Evolutionary conservation across 2,113 vertebrate species (phyloP).

Genomic region (Tetrao urogallus): DNA sequence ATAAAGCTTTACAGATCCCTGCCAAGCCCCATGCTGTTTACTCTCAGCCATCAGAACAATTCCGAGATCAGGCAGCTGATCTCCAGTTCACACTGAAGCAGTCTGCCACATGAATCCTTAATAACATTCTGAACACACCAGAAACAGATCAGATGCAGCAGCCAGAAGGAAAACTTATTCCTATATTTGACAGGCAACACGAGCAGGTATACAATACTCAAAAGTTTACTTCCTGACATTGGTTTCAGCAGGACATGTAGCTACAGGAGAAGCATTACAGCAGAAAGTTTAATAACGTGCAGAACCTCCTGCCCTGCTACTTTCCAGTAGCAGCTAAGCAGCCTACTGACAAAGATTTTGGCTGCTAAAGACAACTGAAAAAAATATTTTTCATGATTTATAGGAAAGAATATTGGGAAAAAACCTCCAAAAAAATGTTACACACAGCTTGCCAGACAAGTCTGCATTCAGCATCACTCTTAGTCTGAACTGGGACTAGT

Average conservation of each 20-base stretch:
- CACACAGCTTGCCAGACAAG: not conserved
- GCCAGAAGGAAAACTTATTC: not conserved
- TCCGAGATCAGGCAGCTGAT: not conserved
- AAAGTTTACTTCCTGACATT: not conserved
- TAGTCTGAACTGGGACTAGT: not conserved
- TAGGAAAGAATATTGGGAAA: not conserved
- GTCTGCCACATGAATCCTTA: not conserved
- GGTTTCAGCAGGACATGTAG: not conserved
- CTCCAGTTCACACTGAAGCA: not conserved
- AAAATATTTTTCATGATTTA: not conserved
- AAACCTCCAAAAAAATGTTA: not conserved
- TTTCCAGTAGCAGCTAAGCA: not conserved
- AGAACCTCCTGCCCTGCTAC: not conserved
- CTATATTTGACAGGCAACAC: not conserved
- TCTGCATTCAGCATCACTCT: not conserved
- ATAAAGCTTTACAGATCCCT: not conserved
- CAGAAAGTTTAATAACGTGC: not conserved
- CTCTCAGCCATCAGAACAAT: not conserved
- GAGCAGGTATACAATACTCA: fast-evolving
- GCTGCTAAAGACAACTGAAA: not conserved
- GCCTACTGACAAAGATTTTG: not conserved
- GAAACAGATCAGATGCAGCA: not conserved
- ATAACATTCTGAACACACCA: not conserved
- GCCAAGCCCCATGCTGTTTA: not conserved
- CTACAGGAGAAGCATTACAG: not conserved